Conservation (phyloP, 30 jellyfish, hydroid and myxozoan genomes). For the Pelagia noctiluca region DNA sequence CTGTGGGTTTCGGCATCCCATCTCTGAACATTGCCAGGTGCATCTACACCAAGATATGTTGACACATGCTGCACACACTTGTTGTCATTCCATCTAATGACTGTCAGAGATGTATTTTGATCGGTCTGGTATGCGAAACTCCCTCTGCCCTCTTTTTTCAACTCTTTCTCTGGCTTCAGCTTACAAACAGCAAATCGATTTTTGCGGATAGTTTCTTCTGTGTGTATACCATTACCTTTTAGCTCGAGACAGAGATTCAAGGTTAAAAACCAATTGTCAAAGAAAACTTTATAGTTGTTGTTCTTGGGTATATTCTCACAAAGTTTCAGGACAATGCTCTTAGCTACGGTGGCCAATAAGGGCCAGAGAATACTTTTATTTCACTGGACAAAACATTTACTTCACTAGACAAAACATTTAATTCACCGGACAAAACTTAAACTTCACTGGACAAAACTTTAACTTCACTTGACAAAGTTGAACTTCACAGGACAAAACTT, state of each 20-base stretch:
- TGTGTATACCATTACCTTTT: conserved; percentile 36
- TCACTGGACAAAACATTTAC: too few relatives aligned
- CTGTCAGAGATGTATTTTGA: conserved; percentile 41
- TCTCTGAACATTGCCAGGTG: conserved; percentile 17
- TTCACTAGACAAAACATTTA: too few relatives aligned
- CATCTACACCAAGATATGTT: conserved; percentile 13
- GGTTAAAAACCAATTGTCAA: conserved; percentile 59
- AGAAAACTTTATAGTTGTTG: conserved; percentile 24
- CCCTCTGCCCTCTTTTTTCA: conserved; percentile 69
- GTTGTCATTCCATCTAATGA: conserved; percentile 80
- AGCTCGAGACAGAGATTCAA: conserved; percentile 31
- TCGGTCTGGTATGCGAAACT: conserved; percentile 46
- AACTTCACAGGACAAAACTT: too few relatives aligned
- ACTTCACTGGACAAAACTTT: too few relatives aligned
- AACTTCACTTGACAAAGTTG: too few relatives aligned
- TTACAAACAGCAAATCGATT: conserved; percentile 56
- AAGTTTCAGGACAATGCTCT: too few relatives aligned
- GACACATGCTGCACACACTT: conserved; percentile 63
- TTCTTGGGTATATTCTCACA: too few relatives aligned
- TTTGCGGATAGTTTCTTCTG: conserved; percentile 59
- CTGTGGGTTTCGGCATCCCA: conserved; percentile 1
- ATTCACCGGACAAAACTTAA: too few relatives aligned
- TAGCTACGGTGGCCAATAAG: too few relatives aligned
- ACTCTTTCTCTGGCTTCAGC: conserved; percentile 26
- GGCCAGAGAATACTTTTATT: too few relatives aligned